phyloP scores from a whole-genome alignment of 1,140 invertebrate genomes.

The Bacillus rossius region DNA sequence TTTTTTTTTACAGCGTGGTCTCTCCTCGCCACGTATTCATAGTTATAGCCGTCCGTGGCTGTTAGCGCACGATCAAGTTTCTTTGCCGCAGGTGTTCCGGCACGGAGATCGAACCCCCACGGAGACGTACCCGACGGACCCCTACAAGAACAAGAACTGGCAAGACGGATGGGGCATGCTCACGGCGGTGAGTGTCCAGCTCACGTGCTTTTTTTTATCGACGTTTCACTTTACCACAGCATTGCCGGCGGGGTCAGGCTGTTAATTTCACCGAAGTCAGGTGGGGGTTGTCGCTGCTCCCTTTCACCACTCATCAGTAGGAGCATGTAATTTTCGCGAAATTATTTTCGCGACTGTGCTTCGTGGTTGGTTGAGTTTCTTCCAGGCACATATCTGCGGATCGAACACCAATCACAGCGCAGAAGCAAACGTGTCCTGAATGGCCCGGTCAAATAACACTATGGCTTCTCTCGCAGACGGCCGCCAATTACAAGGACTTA shows the following conservation, averaged over 20 bases:
- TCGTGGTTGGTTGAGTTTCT: background rate
- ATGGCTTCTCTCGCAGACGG: too few relatives aligned
- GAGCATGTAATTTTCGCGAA: background rate
- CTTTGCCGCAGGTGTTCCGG: slow-evolving; percentile 50
- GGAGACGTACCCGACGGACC: slow-evolving; percentile 69
- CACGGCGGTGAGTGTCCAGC: slow-evolving; percentile 57
- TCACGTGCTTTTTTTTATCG: background rate
- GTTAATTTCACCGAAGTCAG: background rate
- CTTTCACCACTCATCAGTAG: background rate
- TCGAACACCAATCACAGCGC: too few relatives aligned
- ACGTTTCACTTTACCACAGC: background rate
- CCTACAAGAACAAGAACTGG: slow-evolving; percentile 64
- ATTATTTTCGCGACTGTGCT: background rate
- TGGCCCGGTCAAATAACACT: too few relatives aligned
- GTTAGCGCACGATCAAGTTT: too few relatives aligned
- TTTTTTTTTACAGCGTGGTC: too few relatives aligned
- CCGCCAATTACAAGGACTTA: too few relatives aligned
- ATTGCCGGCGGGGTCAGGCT: too few relatives aligned
- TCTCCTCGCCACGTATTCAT: too few relatives aligned
- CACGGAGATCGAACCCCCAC: slow-evolving; percentile 82
- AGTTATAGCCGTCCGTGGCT: too few relatives aligned
- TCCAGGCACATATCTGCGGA: too few relatives aligned
- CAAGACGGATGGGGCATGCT: slow-evolving; percentile 71
- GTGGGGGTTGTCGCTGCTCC: background rate
- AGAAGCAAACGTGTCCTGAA: too few relatives aligned